These are phyloP conservation scores for Zhengitettix transpicula DNA, from an alignment of 2,888 invertebrate genomes.

Conservation along the genomic window DNA sequence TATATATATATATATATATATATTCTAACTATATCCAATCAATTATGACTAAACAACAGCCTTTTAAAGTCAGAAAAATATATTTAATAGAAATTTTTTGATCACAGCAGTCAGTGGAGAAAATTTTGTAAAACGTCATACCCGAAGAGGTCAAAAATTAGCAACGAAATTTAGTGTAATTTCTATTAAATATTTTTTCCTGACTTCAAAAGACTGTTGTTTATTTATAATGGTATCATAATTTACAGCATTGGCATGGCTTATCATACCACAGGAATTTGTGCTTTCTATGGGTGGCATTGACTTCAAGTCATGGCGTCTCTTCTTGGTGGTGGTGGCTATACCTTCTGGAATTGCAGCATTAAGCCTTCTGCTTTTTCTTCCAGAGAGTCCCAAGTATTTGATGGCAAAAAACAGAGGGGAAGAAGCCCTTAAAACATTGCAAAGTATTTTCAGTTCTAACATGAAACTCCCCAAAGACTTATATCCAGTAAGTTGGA, in stretches of 20 bases:
- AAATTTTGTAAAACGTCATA: too few species aligned
- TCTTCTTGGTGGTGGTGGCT: conserved; percentile 44
- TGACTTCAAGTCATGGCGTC: conserved; percentile 40
- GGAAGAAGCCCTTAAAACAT: conserved; percentile 21
- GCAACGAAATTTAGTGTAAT: too few species aligned
- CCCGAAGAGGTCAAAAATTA: too few species aligned
- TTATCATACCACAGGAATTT: conserved; percentile 45
- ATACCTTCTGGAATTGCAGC: conserved; percentile 51
- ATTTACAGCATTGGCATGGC: conserved; percentile 49
- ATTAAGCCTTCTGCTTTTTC: conserved; percentile 27
- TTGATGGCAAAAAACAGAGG: conserved; percentile 21
- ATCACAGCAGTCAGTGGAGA: too few species aligned
- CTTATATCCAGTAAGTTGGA: conserved; percentile 40
- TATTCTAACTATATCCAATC: too few species aligned
- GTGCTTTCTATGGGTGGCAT: conserved; percentile 15
- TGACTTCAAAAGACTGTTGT: too few species aligned
- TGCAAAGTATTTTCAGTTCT: conserved; percentile 21
- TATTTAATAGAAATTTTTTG: too few species aligned
- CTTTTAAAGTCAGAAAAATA: too few species aligned
- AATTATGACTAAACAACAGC: too few species aligned
- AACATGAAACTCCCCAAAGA: conserved; percentile 29
- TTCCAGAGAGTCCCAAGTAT: conserved; percentile 29
- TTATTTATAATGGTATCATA: too few species aligned
- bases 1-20: too few species aligned
- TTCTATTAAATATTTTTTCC: too few species aligned